Base-by-base conservation (phyloP, 2,888 invertebrate species). In the Hoplodrina blanda region DNA sequence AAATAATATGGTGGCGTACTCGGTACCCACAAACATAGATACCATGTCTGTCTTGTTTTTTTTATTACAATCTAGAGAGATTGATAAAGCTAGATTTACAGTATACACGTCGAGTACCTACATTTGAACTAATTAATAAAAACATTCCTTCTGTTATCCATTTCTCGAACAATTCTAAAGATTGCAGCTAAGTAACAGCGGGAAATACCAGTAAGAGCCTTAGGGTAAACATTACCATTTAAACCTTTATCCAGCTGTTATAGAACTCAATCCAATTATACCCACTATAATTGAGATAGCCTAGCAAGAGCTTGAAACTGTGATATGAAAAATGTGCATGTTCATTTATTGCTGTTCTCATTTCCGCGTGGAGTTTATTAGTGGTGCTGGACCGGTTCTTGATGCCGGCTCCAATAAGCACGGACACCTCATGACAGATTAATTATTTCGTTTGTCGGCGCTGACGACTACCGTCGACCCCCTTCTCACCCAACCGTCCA, bases 401-500 rank as follows among this genome's bases (percentile, higher is more conserved):
- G 82, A 84, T 81, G 79, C 75, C 64, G 67, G 78, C 73, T 74
- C 68, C 87, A 82, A 87, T 85, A 82, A 84, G 82, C 83, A 77
- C 86, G 82, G 89, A 90, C 87, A 89, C 86, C 88, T 88, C 90
- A 86, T 90, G 91, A 90, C 90, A 91, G 88, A 91, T 92, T 92
- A 91, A 92, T 92, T 91, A 92, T 91, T 90, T 90, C 80, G 87
- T 90, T 90, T 90, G 90, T 83, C 80, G 84, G 82, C 76, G 79
- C 73, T 79, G 78, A 81, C 67, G 67, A 64, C 68, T 65, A 66
- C 61, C 17, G 54, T 60, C 69, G 44, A 73, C 44, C 57, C 62
- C 62, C 55, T 73, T 41, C 44, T 63, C 70, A 61, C 69, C 7
- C 61, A 64, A 76, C 68, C 30, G 20, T 62, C 63, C 53, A 50